Evolutionary conservation across 2,797 vertebrate genomes (phyloP), one percentile per base, ranked within the genome.

Genomic region (Lophius americanus): DNA sequence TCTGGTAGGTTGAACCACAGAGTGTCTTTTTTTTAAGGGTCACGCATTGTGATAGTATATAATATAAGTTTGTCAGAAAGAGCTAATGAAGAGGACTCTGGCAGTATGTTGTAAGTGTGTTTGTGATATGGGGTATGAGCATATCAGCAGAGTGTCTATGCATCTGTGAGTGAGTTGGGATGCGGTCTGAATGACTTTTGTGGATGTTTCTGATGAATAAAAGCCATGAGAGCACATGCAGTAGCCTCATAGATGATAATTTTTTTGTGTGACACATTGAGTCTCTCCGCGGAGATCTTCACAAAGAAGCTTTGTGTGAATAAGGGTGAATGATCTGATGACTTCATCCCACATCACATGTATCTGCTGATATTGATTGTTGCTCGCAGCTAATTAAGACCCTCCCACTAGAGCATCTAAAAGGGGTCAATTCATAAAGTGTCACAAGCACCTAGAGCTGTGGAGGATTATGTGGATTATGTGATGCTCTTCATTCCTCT

Each of bases 21-120:
- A 12, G 44, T 43, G 50, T 55, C 7, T 69, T 8, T 73, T 43
- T 81, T 64, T 78, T 55, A 74, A 62, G 65, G 56, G 66, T 68
- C 58, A 71, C 54, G 60, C 38, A 60, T 60, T 33, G 64, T 63
- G 56, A 36, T 7, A 2, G 7, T 54, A 13, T 69, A 69, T 3
- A 77, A 47, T 75, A 14, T 71, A 75, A 73, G 73, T 92, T 94
- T 95, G 92, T 95, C 95, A 97, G 95, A 98, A 95, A 97, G 96
- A 98, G 88, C 93, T 98, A 82, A 95, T 97, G 96, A 98, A 98
- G 97, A 98, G 96, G 96, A 98, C 96, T 73, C 92, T 98, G 94
- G 94, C 93, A 96, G 79, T 97, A 97, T 90, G 91, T 98, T 95
- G 97, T 99, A 98, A 99, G 97, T 99, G 90, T 74, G 76, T 76